phyloP scores from a whole-genome alignment of 2,797 vertebrate species.

The Characodon lateralis region DNA sequence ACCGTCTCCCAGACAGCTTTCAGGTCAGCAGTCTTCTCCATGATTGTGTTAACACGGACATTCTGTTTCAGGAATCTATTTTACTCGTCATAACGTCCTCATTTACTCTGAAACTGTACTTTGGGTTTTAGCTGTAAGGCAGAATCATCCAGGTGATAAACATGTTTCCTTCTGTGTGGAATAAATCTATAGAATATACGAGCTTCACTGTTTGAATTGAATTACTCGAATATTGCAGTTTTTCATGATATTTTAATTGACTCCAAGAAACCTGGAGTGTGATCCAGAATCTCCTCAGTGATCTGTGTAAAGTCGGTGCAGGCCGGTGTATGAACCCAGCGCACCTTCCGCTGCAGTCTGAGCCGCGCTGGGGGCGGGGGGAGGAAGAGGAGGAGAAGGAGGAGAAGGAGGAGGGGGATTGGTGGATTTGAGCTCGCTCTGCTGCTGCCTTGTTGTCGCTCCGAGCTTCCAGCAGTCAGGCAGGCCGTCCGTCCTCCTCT shows the following conservation, averaged over 20 bases:
- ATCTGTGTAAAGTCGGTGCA: background rate
- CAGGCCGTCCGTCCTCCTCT: conserved; percentile 51
- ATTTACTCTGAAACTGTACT: no score
- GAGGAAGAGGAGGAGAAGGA: conserved; percentile 13
- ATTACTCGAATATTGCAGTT: no score
- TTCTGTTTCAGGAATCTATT: no score
- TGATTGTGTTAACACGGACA: no score
- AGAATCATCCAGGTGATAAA: background rate
- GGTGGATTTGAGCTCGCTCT: conserved; percentile 48
- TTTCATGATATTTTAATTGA: no score
- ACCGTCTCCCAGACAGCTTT: no score
- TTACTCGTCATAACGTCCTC: no score
- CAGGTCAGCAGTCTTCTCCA: no score
- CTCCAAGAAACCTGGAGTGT: background rate
- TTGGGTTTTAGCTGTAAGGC: background rate
- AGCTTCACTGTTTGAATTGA: background rate
- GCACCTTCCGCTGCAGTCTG: conserved; percentile 56
- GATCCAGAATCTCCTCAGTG: background rate
- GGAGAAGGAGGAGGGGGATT: conserved; percentile 43
- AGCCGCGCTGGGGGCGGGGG: conserved; percentile 20
- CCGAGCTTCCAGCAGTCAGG: conserved; percentile 26
- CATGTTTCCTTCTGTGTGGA: background rate
- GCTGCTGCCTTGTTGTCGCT: conserved; percentile 50
- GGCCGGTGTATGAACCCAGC: background rate
- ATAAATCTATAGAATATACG: background rate